Conservation (phyloP, 2,888 invertebrate species). For the Agriotes lineatus region DNA sequence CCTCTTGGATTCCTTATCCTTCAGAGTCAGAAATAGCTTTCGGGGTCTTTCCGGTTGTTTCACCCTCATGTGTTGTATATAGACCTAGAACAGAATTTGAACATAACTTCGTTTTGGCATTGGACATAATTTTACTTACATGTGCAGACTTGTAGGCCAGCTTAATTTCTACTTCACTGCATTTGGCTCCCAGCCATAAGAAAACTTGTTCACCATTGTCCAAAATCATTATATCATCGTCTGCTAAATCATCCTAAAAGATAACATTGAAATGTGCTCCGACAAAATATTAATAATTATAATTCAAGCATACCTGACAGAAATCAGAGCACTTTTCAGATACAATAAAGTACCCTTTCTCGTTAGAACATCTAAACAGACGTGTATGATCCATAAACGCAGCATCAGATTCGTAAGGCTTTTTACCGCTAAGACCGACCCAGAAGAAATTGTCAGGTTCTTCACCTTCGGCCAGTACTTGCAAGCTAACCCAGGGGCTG, state of each 20-base stretch:
- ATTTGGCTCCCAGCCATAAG: slow-evolving; percentile 96
- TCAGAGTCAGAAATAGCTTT: slow-evolving; percentile 93
- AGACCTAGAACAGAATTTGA: slow-evolving; percentile 91
- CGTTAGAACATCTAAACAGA: slow-evolving; percentile 98
- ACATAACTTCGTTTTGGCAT: no score
- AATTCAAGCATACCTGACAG: slow-evolving; percentile 85
- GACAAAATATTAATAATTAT: background rate
- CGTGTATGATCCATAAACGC: slow-evolving; percentile 94
- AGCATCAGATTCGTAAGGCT: slow-evolving; percentile 89
- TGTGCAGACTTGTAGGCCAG: slow-evolving; percentile 98
- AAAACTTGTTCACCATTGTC: slow-evolving; percentile 99
- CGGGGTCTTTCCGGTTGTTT: slow-evolving; percentile 93
- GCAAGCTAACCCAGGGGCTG: slow-evolving; percentile 81
- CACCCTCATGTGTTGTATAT: slow-evolving; percentile 96
- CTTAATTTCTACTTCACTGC: slow-evolving; percentile 99
- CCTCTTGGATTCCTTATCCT: slow-evolving; percentile 94
- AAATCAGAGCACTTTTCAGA: slow-evolving; percentile 99
- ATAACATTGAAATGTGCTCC: no score
- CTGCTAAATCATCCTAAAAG: slow-evolving; percentile 94
- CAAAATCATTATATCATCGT: slow-evolving; percentile 99
- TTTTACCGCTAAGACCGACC: slow-evolving; percentile 94
- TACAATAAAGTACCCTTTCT: slow-evolving; percentile 98
- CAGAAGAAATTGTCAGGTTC: slow-evolving; percentile 99
- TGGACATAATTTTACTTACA: slow-evolving; percentile 69
- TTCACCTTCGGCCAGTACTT: slow-evolving; percentile 91